Evolutionary conservation across 2,113 vertebrate genomes (phyloP).

Genomic region (Tringa solitaria): DNA sequence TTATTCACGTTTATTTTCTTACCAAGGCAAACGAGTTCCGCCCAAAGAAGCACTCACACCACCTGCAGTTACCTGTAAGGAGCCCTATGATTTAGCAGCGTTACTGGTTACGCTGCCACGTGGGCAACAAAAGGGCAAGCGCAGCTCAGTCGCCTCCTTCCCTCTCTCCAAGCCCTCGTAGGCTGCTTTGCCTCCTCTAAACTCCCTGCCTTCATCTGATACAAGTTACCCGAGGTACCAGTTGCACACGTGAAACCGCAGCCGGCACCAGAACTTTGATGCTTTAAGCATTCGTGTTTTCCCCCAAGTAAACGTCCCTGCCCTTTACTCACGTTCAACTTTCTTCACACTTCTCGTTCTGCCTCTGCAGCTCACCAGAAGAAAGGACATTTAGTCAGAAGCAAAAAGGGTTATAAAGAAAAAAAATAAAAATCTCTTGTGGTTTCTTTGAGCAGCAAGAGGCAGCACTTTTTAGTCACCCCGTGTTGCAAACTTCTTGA

Average conservation of each 20-base stretch:
- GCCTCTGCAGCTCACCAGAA: not conserved
- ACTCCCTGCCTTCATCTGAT: not conserved
- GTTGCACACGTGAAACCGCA: not conserved
- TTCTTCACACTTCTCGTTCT: not conserved
- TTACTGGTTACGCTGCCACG: fast-evolving
- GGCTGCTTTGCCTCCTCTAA: not conserved
- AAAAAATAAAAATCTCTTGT: not conserved
- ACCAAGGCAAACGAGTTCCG: not conserved
- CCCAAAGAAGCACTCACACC: not conserved
- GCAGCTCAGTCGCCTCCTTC: not conserved
- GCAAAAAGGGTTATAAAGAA: not conserved
- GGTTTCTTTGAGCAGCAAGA: not conserved
- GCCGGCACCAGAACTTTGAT: fast-evolving
- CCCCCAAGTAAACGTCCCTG: not conserved
- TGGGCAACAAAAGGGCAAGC: not conserved
- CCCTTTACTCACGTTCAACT: not conserved
- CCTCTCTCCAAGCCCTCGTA: not conserved
- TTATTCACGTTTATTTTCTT: not conserved
- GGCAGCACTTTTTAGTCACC: not conserved
- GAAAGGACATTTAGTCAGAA: not conserved
- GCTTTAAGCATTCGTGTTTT: not conserved
- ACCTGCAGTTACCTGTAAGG: not conserved
- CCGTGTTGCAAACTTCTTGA: not conserved
- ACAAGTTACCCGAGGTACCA: not conserved
- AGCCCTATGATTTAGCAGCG: not conserved